Evolutionary conservation across 2,888 invertebrate species (phyloP).

Genomic region (Synergus gifuensis): DNA sequence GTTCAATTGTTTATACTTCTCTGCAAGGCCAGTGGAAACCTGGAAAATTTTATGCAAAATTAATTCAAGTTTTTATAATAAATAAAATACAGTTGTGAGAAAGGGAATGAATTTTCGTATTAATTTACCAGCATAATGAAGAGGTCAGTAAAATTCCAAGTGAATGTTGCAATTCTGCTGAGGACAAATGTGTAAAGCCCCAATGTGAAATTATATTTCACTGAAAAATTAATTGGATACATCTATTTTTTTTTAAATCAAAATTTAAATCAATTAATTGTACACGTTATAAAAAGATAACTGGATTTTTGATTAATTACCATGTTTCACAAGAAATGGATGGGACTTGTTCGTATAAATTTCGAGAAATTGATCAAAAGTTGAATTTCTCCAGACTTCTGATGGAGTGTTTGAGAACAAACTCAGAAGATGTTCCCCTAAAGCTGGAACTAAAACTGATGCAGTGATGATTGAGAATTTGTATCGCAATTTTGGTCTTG

Average conservation of each 20-base stretch:
- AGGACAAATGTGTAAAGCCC: constrained; percentile 76
- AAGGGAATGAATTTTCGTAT: constrained; percentile 20
- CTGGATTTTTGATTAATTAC: constrained; percentile 57
- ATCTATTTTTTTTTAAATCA: not conserved
- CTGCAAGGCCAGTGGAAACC: constrained; percentile 80
- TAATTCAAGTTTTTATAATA: constrained; percentile 3
- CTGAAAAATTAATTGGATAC: constrained; percentile 52
- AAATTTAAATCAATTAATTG: not conserved
- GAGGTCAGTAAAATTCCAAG: constrained; percentile 87
- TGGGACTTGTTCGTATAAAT: constrained; percentile 69
- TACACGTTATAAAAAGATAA: not conserved
- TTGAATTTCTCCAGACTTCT: constrained; percentile 61
- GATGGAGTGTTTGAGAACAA: constrained; percentile 62
- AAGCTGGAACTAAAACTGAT: constrained; percentile 64
- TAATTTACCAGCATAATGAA: constrained; percentile 84
- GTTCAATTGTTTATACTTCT: constrained; percentile 83
- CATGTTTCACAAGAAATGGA: constrained; percentile 66
- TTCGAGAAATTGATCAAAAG: constrained; percentile 64
- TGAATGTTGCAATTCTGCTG: constrained; percentile 82
- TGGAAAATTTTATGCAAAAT: constrained; percentile 46
- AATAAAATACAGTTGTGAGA: constrained; percentile 63
- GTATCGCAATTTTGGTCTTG: constrained; percentile 65
- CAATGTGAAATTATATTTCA: constrained; percentile 65
- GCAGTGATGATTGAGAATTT: constrained; percentile 65
- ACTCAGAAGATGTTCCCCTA: constrained; percentile 72